A percentile compares a stretch with the other conserved stretches of the same genome.
phyloP scores from a whole-genome alignment of 2,797 vertebrate species.

The Halcyon smyrnensis region DNA sequence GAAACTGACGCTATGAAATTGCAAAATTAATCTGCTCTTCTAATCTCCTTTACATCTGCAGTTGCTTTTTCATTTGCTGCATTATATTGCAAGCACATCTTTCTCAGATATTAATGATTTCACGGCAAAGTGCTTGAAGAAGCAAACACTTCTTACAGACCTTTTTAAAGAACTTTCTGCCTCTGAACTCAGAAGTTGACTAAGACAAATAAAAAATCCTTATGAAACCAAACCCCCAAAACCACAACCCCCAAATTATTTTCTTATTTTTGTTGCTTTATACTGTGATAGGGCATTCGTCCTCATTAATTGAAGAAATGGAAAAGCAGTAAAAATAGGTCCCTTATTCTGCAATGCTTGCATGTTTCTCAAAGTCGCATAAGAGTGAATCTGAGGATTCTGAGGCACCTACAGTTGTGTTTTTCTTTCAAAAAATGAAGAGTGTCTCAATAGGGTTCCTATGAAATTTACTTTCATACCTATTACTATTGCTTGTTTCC shows the following conservation, averaged over 20 bases:
- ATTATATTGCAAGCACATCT: not conserved
- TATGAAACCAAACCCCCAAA: not conserved
- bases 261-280: not conserved
- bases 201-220: not conserved
- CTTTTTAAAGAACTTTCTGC: not conserved
- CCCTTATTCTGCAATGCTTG: not conserved
- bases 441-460: accelerated
- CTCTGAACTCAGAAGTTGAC: not conserved
- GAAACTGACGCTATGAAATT: not conserved
- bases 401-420: not conserved
- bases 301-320: not conserved
- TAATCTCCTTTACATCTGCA: constrained; percentile 55
- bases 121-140: constrained; percentile 9
- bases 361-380: not conserved
- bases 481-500: not conserved
- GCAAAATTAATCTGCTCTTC: not conserved
- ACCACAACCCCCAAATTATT: not conserved
- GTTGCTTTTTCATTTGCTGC: constrained; percentile 45
- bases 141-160: not conserved
- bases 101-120: constrained; percentile 34
- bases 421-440: not conserved
- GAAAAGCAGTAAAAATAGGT: not conserved
- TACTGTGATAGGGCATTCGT: not conserved
- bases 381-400: not conserved
- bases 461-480: not conserved